Base-by-base conservation (phyloP, 1,140 invertebrate genomes). In the Drepana arcuata region DNA sequence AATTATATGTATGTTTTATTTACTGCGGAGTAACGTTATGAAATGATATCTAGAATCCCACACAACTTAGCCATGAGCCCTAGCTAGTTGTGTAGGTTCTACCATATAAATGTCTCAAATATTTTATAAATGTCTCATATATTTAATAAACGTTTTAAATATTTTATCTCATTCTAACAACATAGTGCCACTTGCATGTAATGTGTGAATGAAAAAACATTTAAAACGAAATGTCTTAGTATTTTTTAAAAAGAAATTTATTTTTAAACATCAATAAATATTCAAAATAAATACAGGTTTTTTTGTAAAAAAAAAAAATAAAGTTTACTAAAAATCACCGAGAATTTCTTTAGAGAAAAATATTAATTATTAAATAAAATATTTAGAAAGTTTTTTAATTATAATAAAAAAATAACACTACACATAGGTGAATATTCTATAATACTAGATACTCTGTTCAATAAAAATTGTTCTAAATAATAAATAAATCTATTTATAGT, bases 391-490 rank as follows among this genome's bases (percentile, higher is more conserved):
- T 62, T 68, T 71, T 33, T 31, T 63, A 43, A 66, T 52, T 60
- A 40, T 45, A 58, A 48, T 43, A 37, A 59, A 50, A 61, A 41
- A 51, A 49, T 67, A 67, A 56, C 58, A 37, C 59, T 56, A 59
- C 57, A 44, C 54, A 61, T 70, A 70, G 59, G 50, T 57, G 31
- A 32, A 25, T 67, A 63, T 53, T 62, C 48, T 58, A 53, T 53
- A 61, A 62, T 64, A 60, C 48, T 72, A 70, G 67, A 47, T 53
- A 64, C 57, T 68, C n/a, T 66, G 70, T 77, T 77, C 68, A 74
- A 77, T 68, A 74, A 64, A 53, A 58, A 66, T 68, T 74, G 75
- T 80, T 80, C 67, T 73, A 71, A 77, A 73, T 54, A 52, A 58
- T 38, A 53, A 52, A 60, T 59, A 54, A 59, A 49, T 37, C 47